Evolutionary conservation across 2,888 invertebrate species (phyloP).

Genomic region (Microplitis deprimator): DNA sequence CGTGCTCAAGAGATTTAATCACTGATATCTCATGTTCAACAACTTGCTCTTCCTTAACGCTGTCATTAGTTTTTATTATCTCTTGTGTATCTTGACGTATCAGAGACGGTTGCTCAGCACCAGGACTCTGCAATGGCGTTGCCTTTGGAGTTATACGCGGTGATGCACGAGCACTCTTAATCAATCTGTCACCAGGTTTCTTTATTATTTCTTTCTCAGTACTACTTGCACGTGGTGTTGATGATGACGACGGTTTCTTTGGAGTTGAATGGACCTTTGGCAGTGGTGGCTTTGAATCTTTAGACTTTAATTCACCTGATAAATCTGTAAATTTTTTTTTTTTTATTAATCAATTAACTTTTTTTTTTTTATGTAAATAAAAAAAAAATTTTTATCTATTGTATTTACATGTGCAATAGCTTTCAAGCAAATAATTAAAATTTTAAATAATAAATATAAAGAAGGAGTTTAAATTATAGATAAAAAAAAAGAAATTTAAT

Average conservation of each 20-base stretch:
- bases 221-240: constrained; percentile 58
- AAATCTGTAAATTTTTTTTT: constrained; percentile 57
- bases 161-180: constrained; percentile 68
- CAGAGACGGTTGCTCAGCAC: constrained; percentile 68
- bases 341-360: constrained; percentile 71
- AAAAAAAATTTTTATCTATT: background rate
- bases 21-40: constrained; percentile 45
- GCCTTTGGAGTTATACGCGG: constrained; percentile 72
- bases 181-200: constrained; percentile 63
- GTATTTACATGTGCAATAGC: constrained; percentile 66
- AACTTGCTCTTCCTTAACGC: constrained; percentile 52
- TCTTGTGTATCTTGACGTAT: constrained; percentile 63
- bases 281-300: constrained; percentile 78
- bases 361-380: constrained; percentile 55
- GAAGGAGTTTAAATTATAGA: constrained; percentile 32
- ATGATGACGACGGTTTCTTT: constrained; percentile 67
- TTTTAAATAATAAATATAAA: constrained; percentile 34
- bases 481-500: constrained; percentile 36
- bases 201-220: constrained; percentile 52
- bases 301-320: constrained; percentile 69
- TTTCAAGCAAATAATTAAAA: constrained; percentile 42
- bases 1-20: constrained; percentile 58
- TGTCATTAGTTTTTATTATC: constrained; percentile 56
- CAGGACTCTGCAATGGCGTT: constrained; percentile 76
- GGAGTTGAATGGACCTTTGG: constrained; percentile 73